Conservation (phyloP, 1,140 invertebrate genomes). For the Nymphalis io region DNA sequence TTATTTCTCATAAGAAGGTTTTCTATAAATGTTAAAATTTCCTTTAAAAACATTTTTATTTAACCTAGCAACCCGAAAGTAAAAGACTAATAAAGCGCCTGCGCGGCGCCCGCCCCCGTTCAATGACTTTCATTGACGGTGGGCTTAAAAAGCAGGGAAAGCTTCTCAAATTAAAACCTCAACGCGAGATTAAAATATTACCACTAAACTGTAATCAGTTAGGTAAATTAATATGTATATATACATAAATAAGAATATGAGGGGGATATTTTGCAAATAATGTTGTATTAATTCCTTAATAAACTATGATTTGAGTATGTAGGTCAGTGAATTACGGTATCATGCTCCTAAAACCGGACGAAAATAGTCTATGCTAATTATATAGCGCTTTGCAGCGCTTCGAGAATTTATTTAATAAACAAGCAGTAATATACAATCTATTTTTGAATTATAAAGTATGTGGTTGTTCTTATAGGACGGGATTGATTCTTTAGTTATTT, state of each 20-base stretch:
- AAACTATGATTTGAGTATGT: conserved; percentile 1
- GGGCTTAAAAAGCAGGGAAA: conserved; percentile 30
- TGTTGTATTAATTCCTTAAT: neutral
- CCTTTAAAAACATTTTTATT: conserved; percentile 22
- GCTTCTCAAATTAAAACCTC: conserved; percentile 39
- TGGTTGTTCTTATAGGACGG: neutral
- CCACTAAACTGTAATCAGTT: neutral
- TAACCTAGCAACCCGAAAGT: conserved; percentile 53
- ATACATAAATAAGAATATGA: neutral
- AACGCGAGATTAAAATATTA: conserved; percentile 30
- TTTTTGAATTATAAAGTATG: neutral
- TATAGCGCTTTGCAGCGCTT: conserved; percentile 2
- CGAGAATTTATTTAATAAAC: conserved; percentile 11
- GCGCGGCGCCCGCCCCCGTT: conserved; percentile 68
- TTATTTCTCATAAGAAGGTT: too few relatives aligned
- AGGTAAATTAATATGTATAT: neutral
- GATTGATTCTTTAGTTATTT: too few relatives aligned
- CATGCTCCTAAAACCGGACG: neutral
- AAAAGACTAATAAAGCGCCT: conserved; percentile 45
- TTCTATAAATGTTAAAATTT: conserved; percentile 9
- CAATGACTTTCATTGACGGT: conserved; percentile 61
- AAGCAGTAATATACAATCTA: conserved; percentile 5
- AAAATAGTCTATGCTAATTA: conserved; percentile 22
- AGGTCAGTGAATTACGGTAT: conserved; percentile 8
- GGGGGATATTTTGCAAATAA: neutral